Evolutionary conservation across 2,113 vertebrate genomes (phyloP), one percentile per base, ranked within the genome.

Genomic region (Mobula birostris): DNA sequence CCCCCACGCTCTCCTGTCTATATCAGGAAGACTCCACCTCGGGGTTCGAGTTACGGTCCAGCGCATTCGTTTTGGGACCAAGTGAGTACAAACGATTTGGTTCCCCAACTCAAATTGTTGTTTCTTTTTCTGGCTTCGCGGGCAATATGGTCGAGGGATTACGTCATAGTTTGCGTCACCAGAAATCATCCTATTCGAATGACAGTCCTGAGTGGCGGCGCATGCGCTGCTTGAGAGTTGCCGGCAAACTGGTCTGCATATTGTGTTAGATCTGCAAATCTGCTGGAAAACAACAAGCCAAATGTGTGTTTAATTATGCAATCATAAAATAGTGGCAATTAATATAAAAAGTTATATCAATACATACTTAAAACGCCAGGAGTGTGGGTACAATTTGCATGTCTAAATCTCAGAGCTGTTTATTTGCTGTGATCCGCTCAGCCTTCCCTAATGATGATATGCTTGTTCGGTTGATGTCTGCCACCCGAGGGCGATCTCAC

Each of bases 401-500:
- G 48, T 74, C 72, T 6, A 93, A 74, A 48, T 40, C 70, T 74
- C 21, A 14, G 15, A 9, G 0, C 70, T 61, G 36, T 76, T 72
- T 40, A 91, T 70, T 90, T 36, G 14, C 2, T 17, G 1, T 93
- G 90, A 29, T 70, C 90, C 40, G 66, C 32, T 74, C 68, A 70
- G 15, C 19, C 14, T 17, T 74, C 36, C 24, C 15, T 21, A 70
- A 91, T 11, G 91, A 76, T 36, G 66, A 36, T 8, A 70, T 36
- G n/a, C 61, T 19, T 56, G 91, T 70, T 56, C 91, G 8, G 21
- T 29, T 56, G 68, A 93, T 29, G 40, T 15, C 21, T 72, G 70
- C 91, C 91, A 76, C 91, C 68, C 29, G 91, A 70, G 66, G 91
- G 91, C 91, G 91, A 27, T 74, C 91, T 74, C 91, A 56, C 91